Evolutionary conservation across 2,888 invertebrate genomes (phyloP), one percentile per base, ranked within the genome.

Genomic region (Electrophaes corylata): DNA sequence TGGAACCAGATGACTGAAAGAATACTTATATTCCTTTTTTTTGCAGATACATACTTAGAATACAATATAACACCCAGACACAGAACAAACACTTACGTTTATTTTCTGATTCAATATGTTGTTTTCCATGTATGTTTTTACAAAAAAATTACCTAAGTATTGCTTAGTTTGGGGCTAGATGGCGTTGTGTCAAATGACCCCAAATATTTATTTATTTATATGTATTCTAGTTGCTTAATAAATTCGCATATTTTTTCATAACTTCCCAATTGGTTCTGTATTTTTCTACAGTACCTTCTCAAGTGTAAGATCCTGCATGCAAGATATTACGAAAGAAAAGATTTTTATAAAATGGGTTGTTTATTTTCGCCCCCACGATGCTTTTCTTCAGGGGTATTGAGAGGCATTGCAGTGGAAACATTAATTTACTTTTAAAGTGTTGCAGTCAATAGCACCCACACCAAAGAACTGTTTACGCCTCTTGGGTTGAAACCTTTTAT

Each of bases 361-460:
- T 56, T 62, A 52, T 59, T 61, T 60, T 55, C 48, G 31, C 31
- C 20, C n/a, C 26, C 18, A 41, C 50, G 58, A 52, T 58, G 47
- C 57, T 19, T 11, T 52, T 41, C 16, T 51, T 58, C 33, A 45
- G 23, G 29, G 44, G 41, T 50, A 54, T 59, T 56, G 37, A 56
- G 43, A 26, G 49, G 47, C 23, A 44, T 20, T 44, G 48, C 23
- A 45, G 49, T 45, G 57, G 57, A 50, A 64, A 62, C 40, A 57
- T 62, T 62, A 60, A 48, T 59, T 59, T 39, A 53, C 51, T 58
- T 60, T 50, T 49, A 62, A 63, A 62, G 50, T 54, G 55, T 20
- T 48, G 37, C n/a, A 48, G n/a, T 37, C 37, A 37, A 37, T 16
- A 16, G 35, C 12, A 12, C 12, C 11, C 35, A 35, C 12, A 12